Base-by-base conservation (phyloP, 92 coral and sea anemone species). In the Virgularia gustaviana region DNA sequence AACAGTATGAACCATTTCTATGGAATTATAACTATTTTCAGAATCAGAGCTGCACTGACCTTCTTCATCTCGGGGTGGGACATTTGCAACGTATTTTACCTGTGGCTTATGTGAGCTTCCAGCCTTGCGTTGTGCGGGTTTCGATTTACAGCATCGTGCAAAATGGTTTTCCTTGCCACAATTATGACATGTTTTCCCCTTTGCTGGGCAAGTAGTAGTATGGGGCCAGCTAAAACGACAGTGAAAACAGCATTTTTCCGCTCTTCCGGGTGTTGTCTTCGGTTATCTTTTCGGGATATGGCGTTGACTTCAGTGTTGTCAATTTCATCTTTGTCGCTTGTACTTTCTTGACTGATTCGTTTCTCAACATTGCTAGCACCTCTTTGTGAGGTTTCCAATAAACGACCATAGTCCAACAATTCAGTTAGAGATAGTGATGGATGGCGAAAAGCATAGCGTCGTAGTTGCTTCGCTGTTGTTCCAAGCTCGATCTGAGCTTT, bases 401-500 rank as follows among this genome's bases (percentile, higher is more conserved):
- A 24, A 24, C 63, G 32, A 5, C 63, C 63, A 57, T 57, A 57
- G 11, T 57, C 63, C 12, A 57, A 28, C 10, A 57, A 32, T 57
- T 57, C 63, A 23, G 63, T 10, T 36, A 57, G 18, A 20, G 63
- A 24, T 0, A 19, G 35, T 25, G 24, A 24, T 19, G 63, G 32
- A 24, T 57, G 32, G 9, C 63, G 34, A 28, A 57, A 57, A 25
- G 63, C 63, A 57, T 57, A 57, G 6, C 60, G 60, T 15, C 60
- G 60, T 10, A 53, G 60, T 53, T 53, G 60, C 27, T 53, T 53
- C 10, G 60, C 16, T 15, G 16, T 53, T 15, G 60, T 53, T 53
- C 60, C 60, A 16, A 53, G 60, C 23, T 53, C 60, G 6, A 53
- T 53, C 27, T 53, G 22, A 53, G 60, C 63, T 57, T 57, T 57